Evolutionary conservation across 2,797 vertebrate species (phyloP).

Genomic region (Alauda arvensis): DNA sequence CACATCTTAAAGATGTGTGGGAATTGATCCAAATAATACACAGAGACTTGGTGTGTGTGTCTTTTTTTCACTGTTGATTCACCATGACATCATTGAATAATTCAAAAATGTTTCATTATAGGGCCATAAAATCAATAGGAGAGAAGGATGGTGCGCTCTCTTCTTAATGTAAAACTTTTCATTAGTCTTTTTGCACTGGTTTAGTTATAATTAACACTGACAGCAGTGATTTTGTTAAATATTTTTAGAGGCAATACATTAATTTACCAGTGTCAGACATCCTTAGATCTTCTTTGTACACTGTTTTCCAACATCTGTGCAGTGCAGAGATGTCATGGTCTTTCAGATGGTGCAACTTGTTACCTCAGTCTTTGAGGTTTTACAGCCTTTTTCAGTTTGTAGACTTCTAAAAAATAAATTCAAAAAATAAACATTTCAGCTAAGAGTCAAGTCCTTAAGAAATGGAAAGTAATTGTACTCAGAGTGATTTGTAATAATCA

Average conservation of each 20-base stretch:
- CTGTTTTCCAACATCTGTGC: background rate
- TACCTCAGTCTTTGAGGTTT: background rate
- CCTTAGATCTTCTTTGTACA: background rate
- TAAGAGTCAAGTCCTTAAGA: background rate
- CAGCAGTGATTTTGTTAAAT: background rate
- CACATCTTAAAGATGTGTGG: background rate
- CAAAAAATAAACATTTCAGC: background rate
- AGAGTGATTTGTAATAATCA: background rate
- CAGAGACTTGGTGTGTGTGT: rapidly evolving
- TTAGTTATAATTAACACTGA: background rate
- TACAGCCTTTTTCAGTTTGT: background rate
- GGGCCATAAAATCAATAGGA: background rate
- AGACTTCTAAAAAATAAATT: background rate
- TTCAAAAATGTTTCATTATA: background rate
- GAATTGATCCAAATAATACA: background rate
- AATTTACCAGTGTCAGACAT: background rate
- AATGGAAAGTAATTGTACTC: background rate
- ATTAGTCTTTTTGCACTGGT: background rate
- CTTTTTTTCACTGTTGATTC: background rate
- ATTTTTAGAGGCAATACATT: background rate
- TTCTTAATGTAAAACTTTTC: background rate
- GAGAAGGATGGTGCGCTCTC: background rate
- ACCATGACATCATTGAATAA: background rate
- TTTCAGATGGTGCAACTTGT: background rate
- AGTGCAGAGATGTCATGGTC: background rate